Base-by-base conservation (phyloP, 2,113 vertebrate genomes). In the Raja brachyura region DNA sequence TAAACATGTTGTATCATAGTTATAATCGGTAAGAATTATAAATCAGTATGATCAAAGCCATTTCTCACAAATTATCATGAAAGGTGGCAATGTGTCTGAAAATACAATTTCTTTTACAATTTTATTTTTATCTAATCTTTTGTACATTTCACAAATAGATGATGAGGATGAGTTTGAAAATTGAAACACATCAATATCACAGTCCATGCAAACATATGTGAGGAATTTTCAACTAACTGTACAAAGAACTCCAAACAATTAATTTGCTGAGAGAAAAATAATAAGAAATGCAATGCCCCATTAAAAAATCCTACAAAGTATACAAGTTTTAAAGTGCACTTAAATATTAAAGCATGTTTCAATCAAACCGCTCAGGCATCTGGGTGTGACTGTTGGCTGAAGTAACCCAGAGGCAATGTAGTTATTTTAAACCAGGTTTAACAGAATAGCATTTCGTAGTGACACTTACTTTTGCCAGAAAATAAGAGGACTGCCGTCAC, bases 391-490 rank as follows among this genome's bases (percentile, higher is more conserved):
- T 33, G 39, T 92, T 92, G 66, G 48, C 39, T 54, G 33, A 73
- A 92, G 68, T 48, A 54, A 88, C 66, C 33, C 90, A 92, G 68
- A 92, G 90, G 90, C 83, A 68, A 8, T 90, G 8, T 9, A 66
- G 16, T 4, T 5, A 10, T 73, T 54, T 92, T 73, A 16, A 74
- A 68, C 90, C 90, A 92, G 11, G 18, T 54, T 54, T 70, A 92
- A 74, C 18, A 92, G 0, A 73, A 73, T 9, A 73, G 39, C 20
- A 54, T 74, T 92, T 92, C 28, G 63, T 11, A 74, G 68, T 73
- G 33, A 54, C 68, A 92, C 90, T 92, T 92, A 92, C 90, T 54
- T 39, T 92, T 74, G 90, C 33, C 68, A 54, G 90, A 92, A 73
- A 92, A 54, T 28, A 54, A 73, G 31, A 73, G 68, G 68, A 39